These are phyloP conservation scores for Rhopilema esculentum DNA, from an alignment of 30 jellyfish, hydroid and myxozoan genomes.

Conservation along the genomic window DNA sequence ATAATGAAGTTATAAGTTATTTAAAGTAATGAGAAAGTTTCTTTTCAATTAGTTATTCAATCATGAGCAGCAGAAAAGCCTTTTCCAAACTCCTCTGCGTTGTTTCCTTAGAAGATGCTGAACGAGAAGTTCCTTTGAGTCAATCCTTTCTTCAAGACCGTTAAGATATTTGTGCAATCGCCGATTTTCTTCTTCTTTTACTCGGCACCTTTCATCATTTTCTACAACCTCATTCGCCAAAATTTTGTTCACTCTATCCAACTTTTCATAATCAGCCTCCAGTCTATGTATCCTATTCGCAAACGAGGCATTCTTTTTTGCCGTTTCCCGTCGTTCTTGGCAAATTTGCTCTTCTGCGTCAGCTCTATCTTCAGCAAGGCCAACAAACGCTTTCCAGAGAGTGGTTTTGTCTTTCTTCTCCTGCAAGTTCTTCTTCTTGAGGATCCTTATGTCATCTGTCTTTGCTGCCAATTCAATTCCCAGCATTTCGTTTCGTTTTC, in stretches of 20 bases:
- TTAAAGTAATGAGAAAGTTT: no score
- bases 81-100: not conserved
- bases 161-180: not conserved
- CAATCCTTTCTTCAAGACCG: not conserved
- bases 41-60: not conserved
- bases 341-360: not conserved
- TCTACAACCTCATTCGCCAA: not conserved
- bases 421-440: not conserved
- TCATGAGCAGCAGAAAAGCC: not conserved
- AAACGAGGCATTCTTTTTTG: not conserved
- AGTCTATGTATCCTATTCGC: not conserved
- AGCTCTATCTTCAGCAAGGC: not conserved
- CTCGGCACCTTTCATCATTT: not conserved
- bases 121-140: not conserved
- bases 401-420: not conserved
- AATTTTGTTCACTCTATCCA: not conserved
- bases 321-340: not conserved
- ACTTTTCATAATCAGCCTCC: not conserved
- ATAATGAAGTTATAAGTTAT: no score
- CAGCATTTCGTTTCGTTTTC: not conserved
- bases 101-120: not conserved
- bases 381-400: not conserved
- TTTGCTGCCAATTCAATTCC: not conserved
- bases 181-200: not conserved
- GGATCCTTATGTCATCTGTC: not conserved